Conservation (phyloP, 2,797 vertebrate genomes). For the Sphenopsis melanotis region DNA sequence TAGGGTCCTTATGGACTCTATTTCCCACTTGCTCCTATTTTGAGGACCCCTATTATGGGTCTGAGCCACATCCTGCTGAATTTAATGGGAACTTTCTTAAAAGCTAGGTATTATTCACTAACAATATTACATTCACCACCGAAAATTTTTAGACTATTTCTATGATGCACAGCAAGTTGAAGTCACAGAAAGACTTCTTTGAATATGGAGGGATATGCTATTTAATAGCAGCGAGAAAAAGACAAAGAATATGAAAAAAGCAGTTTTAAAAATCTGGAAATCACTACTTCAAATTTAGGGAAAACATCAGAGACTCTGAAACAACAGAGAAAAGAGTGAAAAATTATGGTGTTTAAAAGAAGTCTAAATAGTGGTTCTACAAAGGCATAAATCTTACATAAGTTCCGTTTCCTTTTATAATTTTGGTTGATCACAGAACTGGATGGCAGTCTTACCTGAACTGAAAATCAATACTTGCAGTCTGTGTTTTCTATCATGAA, state of each 20-base stretch:
- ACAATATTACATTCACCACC: not conserved
- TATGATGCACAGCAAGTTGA: not conserved
- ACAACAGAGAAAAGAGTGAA: not conserved
- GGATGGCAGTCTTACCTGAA: not conserved
- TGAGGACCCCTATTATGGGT: not conserved
- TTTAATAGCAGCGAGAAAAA: not conserved
- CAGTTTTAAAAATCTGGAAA: not conserved
- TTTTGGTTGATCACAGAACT: conserved; percentile 4
- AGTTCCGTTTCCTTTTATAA: not conserved
- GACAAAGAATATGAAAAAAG: not conserved
- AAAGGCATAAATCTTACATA: not conserved
- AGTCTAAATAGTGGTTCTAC: not conserved
- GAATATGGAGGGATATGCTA: not conserved
- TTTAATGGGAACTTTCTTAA: not conserved
- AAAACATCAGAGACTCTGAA: not conserved
- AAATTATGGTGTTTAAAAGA: not conserved
- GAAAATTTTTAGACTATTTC: not conserved
- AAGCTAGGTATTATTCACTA: not conserved
- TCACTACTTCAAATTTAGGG: not conserved
- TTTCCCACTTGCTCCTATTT: not conserved
- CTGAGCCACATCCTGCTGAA: not conserved
- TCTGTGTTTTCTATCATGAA: not conserved
- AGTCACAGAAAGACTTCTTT: not conserved
- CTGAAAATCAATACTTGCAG: not conserved
- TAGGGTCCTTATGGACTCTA: not conserved